A percentile compares a stretch with the other conserved stretches of the same genome.
phyloP scores from a whole-genome alignment of 2,797 vertebrate genomes.

The Cyclopterus lumpus region DNA sequence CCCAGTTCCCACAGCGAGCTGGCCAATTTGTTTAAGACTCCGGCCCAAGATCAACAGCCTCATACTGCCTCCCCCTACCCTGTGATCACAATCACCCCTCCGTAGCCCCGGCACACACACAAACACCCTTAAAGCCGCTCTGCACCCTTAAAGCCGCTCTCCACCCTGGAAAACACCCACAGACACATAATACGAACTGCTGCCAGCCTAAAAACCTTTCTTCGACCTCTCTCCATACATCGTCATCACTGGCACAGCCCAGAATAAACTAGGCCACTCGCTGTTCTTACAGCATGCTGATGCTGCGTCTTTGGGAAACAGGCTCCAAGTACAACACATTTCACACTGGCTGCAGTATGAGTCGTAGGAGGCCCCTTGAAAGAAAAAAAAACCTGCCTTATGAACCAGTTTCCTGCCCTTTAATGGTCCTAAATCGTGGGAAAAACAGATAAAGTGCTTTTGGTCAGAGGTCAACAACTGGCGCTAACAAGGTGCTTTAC shows the following conservation, averaged over 20 bases:
- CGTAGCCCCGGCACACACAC: slow-evolving; percentile 46
- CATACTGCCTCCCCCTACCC: slow-evolving; percentile 57
- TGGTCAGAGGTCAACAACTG: slow-evolving; percentile 65
- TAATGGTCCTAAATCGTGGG: slow-evolving; percentile 57
- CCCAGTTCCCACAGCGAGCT: slow-evolving; percentile 64
- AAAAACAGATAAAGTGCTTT: slow-evolving; percentile 56
- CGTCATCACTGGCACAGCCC: slow-evolving; percentile 47
- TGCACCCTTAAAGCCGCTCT: too few species aligned
- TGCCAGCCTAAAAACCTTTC: slow-evolving; percentile 51
- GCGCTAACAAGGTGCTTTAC: slow-evolving; percentile 63
- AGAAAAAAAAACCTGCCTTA: slow-evolving; percentile 19
- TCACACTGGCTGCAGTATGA: slow-evolving; percentile 29
- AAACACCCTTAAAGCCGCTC: slow-evolving; percentile 32
- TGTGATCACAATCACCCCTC: slow-evolving; percentile 62
- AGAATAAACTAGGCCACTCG: slow-evolving; percentile 57
- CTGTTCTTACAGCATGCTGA: slow-evolving; percentile 46
- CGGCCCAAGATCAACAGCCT: slow-evolving; percentile 74
- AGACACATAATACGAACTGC: slow-evolving; percentile 31
- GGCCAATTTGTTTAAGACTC: slow-evolving; percentile 76
- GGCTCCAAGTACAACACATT: slow-evolving; percentile 47
- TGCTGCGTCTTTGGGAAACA: slow-evolving; percentile 44
- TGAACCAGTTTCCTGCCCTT: slow-evolving; percentile 42
- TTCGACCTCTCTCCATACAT: slow-evolving; percentile 49
- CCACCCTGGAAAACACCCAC: slow-evolving; percentile 31
- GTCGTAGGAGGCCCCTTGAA: slow-evolving; percentile 14